These are phyloP conservation scores for Scaptomyza pallida DNA, from an alignment of 1,140 invertebrate genomes.

Conservation along the genomic window DNA sequence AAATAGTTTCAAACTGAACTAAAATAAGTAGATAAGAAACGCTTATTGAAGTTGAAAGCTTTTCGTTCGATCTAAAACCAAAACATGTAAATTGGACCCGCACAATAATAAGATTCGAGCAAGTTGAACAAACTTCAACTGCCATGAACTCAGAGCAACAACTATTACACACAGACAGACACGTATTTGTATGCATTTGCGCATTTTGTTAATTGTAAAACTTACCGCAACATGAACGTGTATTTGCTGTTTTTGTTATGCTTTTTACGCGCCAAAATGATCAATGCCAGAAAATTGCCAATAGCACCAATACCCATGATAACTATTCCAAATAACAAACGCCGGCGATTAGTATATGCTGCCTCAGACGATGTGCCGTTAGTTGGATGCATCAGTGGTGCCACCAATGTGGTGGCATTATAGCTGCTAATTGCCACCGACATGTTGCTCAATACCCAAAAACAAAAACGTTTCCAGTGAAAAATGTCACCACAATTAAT, in stretches of 20 bases:
- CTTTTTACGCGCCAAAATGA: constrained; percentile 84
- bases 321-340: constrained; percentile 55
- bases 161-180: constrained; percentile 14
- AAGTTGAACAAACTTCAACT: constrained; percentile 71
- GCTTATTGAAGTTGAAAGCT: constrained; percentile 22
- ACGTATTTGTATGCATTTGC: not conserved
- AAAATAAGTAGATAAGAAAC: constrained; percentile 21
- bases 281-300: constrained; percentile 73
- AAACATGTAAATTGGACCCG: constrained; percentile 65
- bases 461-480: constrained; percentile 19
- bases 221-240: constrained; percentile 89
- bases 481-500: constrained; percentile 33
- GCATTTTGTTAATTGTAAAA: constrained; percentile 18
- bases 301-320: constrained; percentile 75
- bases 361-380: not conserved
- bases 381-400: constrained; percentile 13
- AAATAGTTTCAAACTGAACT: not conserved
- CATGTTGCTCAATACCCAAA: constrained; percentile 24
- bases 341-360: constrained; percentile 51
- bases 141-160: constrained; percentile 65
- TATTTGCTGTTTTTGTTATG: constrained; percentile 91
- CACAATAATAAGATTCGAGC: constrained; percentile 36
- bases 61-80: not conserved
- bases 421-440: constrained; percentile 19
- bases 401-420: constrained; percentile 42